Evolutionary conservation across 2,797 vertebrate genomes (phyloP).

Genomic region (Steatocranus sp.): DNA sequence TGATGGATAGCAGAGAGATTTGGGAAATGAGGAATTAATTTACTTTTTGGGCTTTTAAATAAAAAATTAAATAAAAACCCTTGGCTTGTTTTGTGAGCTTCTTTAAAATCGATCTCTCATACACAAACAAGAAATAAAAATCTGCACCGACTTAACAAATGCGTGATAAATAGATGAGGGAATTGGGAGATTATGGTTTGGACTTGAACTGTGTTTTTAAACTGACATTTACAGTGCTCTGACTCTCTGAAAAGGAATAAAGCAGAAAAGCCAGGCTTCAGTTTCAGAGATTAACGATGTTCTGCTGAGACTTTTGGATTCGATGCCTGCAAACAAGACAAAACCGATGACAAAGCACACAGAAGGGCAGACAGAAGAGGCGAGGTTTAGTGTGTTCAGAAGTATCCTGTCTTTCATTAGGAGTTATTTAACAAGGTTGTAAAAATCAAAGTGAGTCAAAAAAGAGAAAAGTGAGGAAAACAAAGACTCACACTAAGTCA

Average conservation of each 20-base stretch:
- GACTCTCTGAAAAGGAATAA: neutral
- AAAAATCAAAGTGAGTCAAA: slow-evolving; percentile 56
- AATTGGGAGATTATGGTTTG: neutral
- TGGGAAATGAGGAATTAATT: slow-evolving; percentile 25
- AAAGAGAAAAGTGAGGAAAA: slow-evolving; percentile 28
- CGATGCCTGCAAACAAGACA: neutral
- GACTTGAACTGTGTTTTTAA: neutral
- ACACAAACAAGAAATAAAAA: neutral
- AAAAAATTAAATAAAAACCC: neutral
- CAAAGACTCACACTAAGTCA: slow-evolving; percentile 21
- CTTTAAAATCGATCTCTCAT: neutral
- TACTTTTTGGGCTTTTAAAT: neutral
- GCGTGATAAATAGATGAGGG: slow-evolving; percentile 6
- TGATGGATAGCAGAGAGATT: slow-evolving; percentile 49
- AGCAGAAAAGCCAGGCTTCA: neutral
- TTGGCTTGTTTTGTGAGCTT: neutral
- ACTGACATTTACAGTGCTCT: neutral
- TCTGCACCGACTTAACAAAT: neutral
- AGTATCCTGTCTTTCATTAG: slow-evolving; percentile 55
- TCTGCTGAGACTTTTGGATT: neutral
- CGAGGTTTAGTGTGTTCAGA: neutral
- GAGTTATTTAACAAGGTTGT: slow-evolving; percentile 52
- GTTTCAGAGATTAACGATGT: slow-evolving; percentile 6
- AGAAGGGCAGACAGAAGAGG: slow-evolving; percentile 12
- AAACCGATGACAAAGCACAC: slow-evolving; percentile 26